Conservation (phyloP, 2,113 vertebrate genomes). For the Rhea americana region DNA sequence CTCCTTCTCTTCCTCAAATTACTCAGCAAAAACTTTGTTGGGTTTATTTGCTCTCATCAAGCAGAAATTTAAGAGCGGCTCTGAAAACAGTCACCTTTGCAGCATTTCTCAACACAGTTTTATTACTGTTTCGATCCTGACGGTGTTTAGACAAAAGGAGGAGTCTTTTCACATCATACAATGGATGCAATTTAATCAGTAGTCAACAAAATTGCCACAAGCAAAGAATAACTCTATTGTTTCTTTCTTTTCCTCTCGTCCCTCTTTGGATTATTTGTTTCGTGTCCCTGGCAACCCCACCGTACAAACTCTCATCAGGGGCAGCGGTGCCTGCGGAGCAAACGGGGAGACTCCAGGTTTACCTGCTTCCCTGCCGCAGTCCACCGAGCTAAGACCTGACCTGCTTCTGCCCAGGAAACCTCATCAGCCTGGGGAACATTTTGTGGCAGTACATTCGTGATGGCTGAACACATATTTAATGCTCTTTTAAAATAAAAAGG, state of each 20-base stretch:
- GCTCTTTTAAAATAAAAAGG: no score
- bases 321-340: neutral
- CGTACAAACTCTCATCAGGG: neutral
- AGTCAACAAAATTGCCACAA: neutral
- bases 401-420: no score
- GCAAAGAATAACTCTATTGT: neutral
- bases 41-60: slow-evolving; percentile 27
- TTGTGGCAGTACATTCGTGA: no score
- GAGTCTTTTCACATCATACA: slow-evolving; percentile 11
- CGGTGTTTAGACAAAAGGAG: slow-evolving; percentile 45
- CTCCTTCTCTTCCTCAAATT: neutral
- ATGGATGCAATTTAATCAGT: slow-evolving; percentile 36
- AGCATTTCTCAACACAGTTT: slow-evolving; percentile 53
- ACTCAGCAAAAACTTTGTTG: neutral
- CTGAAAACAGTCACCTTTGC: slow-evolving; percentile 57
- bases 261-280: neutral
- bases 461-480: no score
- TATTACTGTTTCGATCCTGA: slow-evolving; percentile 41
- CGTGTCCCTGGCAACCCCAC: neutral
- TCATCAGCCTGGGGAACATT: no score
- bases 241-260: neutral
- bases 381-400: no score
- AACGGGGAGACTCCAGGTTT: neutral
- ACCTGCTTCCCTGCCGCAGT: no score
- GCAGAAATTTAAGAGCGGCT: slow-evolving; percentile 60